Conservation (phyloP, 2,113 vertebrate species). For the Circaetus cinerascens region DNA sequence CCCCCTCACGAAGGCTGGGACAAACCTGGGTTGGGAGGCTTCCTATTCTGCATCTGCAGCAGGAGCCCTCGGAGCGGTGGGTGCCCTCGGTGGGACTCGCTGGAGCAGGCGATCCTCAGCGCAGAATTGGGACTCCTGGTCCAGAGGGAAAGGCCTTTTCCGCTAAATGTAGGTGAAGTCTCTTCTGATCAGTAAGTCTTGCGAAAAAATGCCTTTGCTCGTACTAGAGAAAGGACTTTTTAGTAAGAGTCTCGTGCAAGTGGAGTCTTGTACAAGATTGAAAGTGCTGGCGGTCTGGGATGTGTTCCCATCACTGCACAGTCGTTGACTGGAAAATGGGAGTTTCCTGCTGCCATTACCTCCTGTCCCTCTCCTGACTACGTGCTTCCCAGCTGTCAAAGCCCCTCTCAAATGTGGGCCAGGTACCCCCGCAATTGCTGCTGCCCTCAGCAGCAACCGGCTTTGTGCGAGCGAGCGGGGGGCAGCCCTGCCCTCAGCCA, state of each 20-base stretch:
- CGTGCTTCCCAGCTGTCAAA: accelerated
- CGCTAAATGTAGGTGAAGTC: no score
- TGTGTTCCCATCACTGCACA: accelerated
- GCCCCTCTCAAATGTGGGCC: accelerated
- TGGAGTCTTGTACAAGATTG: accelerated
- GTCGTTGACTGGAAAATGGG: neutral
- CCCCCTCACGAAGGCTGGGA: neutral
- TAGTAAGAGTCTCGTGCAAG: neutral
- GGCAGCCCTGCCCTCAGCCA: neutral
- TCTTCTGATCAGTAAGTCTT: neutral
- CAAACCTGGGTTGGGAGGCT: neutral
- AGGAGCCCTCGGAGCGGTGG: neutral
- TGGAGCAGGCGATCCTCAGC: accelerated
- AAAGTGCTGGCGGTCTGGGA: neutral
- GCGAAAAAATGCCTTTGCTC: neutral
- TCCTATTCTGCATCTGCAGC: accelerated
- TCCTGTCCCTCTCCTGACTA: accelerated
- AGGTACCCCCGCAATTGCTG: accelerated
- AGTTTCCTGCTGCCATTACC: accelerated
- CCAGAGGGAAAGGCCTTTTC: neutral
- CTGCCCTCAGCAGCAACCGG: neutral
- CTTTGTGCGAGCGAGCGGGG: accelerated
- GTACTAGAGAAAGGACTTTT: accelerated
- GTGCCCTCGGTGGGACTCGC: neutral
- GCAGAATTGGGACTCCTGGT: accelerated